Conservation (phyloP, 1,140 invertebrate genomes). For the Halyomorpha halys region DNA sequence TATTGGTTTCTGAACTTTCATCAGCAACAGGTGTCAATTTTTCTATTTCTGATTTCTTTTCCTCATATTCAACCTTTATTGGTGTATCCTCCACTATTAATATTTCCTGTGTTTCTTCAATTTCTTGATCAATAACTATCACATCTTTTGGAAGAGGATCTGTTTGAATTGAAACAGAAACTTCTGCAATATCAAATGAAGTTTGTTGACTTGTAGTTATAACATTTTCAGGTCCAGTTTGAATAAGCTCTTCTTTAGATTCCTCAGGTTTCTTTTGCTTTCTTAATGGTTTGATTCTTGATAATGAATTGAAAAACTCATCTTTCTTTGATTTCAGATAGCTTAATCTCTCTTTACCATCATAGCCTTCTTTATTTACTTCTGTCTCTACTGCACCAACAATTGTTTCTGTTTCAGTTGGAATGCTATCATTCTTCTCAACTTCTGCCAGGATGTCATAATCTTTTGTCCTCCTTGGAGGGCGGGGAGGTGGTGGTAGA, state of each 20-base stretch:
- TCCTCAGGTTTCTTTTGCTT: neutral
- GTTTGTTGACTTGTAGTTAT: constrained; percentile 17
- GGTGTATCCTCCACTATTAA: neutral
- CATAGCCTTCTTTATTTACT: neutral
- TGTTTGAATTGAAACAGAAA: constrained; percentile 66
- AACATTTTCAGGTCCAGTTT: neutral
- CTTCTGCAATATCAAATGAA: constrained; percentile 41
- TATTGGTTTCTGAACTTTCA: neutral
- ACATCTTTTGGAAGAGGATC: constrained; percentile 68
- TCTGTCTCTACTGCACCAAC: neutral
- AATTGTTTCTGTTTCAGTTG: neutral
- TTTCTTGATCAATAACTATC: constrained; percentile 46
- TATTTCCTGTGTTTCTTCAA: constrained; percentile 19
- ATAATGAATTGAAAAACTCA: neutral
- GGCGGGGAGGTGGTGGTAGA: constrained; percentile 66
- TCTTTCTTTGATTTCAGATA: neutral
- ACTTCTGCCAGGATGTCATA: constrained; percentile 8
- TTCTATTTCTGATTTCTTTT: neutral
- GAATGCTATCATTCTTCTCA: neutral
- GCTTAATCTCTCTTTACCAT: neutral
- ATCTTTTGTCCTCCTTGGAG: constrained; percentile 47
- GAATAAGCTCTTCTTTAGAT: neutral
- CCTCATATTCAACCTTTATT: neutral
- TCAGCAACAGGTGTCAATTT: neutral
- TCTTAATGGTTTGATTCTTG: neutral